A percentile compares a stretch with the other conserved stretches of the same genome.
Conservation (phyloP, 2,888 invertebrate species). For the Xanthostigma xanthostigma region DNA sequence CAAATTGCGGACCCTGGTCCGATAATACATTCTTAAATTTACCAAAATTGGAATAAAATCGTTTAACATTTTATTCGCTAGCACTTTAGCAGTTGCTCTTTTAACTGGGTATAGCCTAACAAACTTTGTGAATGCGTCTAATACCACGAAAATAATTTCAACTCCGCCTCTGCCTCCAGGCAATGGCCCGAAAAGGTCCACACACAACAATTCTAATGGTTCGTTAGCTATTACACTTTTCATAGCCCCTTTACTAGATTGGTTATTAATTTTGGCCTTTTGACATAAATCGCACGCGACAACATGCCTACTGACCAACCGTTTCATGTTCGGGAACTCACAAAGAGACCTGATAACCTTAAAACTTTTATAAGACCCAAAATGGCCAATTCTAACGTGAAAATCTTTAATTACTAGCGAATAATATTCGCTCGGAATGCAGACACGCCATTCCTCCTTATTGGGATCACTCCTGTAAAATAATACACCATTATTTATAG, state of each 20-base stretch:
- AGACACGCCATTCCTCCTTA: too few relatives aligned
- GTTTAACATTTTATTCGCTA: conserved; percentile 6
- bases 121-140: conserved; percentile 16
- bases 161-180: conserved; percentile 10
- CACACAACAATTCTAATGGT: conserved; percentile 11
- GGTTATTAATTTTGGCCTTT: conserved; percentile 5
- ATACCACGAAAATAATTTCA: conserved; percentile 13
- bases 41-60: conserved; percentile 4
- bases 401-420: too few relatives aligned
- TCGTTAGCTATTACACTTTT: conserved; percentile 5
- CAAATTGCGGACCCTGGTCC: conserved; percentile 15
- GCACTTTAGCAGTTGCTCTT: conserved; percentile 11
- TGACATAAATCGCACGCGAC: conserved; percentile 12
- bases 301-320: neutral
- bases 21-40: conserved; percentile 3
- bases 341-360: conserved; percentile 1
- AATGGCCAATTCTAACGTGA: conserved; percentile 6
- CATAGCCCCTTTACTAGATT: neutral
- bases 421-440: too few relatives aligned
- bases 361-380: conserved; percentile 6
- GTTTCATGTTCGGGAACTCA: conserved; percentile 2
- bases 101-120: conserved; percentile 13
- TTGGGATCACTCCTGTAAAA: too few relatives aligned
- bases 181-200: conserved; percentile 13
- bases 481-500: too few relatives aligned